These are phyloP conservation scores for Chelonus formosanus DNA, from an alignment of 2,888 invertebrate genomes.

Conservation along the genomic window DNA sequence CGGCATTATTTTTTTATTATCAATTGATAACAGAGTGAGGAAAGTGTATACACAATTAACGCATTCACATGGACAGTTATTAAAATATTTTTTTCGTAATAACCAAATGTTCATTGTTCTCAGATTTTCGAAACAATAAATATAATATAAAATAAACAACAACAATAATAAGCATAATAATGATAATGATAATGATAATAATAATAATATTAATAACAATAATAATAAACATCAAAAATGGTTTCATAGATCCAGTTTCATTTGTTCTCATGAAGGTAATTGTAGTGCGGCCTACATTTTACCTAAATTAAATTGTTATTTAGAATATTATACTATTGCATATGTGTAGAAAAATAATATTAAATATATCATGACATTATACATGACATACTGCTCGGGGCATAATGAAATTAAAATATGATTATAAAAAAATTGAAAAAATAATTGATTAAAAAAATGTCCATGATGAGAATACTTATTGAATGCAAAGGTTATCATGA, in stretches of 20 bases:
- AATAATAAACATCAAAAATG: too few relatives aligned
- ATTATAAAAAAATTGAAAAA: constrained; percentile 23
- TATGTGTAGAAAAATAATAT: too few relatives aligned
- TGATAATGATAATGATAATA: too few relatives aligned
- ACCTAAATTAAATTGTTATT: not conserved
- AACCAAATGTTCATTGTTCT: too few relatives aligned
- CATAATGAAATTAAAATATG: constrained; percentile 2
- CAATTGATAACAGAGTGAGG: constrained; percentile 4
- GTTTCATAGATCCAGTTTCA: constrained; percentile 30
- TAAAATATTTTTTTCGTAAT: constrained; percentile 30
- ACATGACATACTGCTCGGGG: too few relatives aligned
- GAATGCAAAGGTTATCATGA: constrained; percentile 39
- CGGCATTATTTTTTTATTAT: constrained; percentile 23
- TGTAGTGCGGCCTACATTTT: constrained; percentile 34
- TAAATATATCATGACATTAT: too few relatives aligned
- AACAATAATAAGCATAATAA: not conserved
- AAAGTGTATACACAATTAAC: constrained; percentile 33
- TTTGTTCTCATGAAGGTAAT: constrained; percentile 18
- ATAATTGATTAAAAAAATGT: constrained; percentile 38
- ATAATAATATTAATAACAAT: too few relatives aligned
- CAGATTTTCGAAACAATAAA: not conserved
- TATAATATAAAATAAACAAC: constrained; percentile 6
- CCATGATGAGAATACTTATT: constrained; percentile 46
- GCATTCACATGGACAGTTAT: constrained; percentile 40
- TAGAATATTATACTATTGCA: too few relatives aligned